Conservation (phyloP, 2,888 invertebrate species). For the Biston betularia region DNA sequence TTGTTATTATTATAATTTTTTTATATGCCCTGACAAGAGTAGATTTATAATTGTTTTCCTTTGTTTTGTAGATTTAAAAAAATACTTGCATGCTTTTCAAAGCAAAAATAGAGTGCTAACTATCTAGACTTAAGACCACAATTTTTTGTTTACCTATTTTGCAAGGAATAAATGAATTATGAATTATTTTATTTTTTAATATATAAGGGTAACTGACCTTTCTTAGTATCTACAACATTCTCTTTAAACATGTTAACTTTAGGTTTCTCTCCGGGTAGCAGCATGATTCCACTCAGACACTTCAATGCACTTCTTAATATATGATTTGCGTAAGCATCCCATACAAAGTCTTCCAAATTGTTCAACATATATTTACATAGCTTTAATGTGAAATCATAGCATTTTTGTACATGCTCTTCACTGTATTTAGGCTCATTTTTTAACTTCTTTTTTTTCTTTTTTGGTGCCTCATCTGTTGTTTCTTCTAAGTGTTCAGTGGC, state of each 20-base stretch:
- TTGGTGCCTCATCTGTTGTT: conserved; percentile 55
- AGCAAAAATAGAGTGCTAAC: too few relatives aligned
- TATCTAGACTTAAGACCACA: too few relatives aligned
- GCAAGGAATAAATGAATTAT: too few relatives aligned
- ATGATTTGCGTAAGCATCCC: conserved; percentile 92
- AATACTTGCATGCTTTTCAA: too few relatives aligned
- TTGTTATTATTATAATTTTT: too few relatives aligned
- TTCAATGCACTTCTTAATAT: conserved; percentile 91
- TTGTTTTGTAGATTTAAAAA: too few relatives aligned
- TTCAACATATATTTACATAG: conserved; percentile 92
- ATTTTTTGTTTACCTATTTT: too few relatives aligned
- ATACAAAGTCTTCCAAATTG: conserved; percentile 94
- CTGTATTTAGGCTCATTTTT: conserved; percentile 64
- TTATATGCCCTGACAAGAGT: too few relatives aligned
- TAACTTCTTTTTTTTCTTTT: conserved; percentile 61
- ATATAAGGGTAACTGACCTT: conserved; percentile 47
- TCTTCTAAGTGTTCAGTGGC: conserved; percentile 74
- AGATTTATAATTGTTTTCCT: too few relatives aligned
- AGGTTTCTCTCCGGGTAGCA: conserved; percentile 77
- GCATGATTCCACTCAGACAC: conserved; percentile 89
- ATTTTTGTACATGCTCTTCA: conserved; percentile 82
- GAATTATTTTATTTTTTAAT: too few relatives aligned
- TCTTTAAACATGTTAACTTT: conserved; percentile 73
- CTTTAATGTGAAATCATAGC: conserved; percentile 89
- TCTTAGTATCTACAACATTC: conserved; percentile 55